Conservation (phyloP, 2,797 vertebrate genomes). For the Aldrovandia affinis region DNA sequence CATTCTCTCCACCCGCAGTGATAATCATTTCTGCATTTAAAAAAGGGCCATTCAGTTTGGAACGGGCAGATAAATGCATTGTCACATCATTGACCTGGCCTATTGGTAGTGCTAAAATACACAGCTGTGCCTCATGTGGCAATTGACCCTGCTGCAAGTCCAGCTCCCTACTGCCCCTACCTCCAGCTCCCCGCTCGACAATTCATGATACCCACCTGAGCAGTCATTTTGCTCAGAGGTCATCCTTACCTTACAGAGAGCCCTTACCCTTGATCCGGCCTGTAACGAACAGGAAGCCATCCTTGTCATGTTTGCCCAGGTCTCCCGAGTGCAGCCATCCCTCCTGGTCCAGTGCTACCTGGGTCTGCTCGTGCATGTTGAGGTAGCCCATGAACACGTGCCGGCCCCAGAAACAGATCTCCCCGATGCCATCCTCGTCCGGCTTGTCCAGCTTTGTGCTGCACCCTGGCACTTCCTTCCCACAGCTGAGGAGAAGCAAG, state of each 20-base stretch:
- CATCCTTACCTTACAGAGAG: too few relatives aligned
- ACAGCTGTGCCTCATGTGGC: neutral
- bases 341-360: conserved; percentile 68
- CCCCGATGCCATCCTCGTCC: conserved; percentile 70
- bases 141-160: neutral
- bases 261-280: conserved; percentile 78
- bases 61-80: neutral
- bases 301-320: conserved; percentile 62
- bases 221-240: neutral
- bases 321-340: conserved; percentile 83
- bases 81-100: neutral
- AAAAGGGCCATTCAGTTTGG: neutral
- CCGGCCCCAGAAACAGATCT: conserved; percentile 80
- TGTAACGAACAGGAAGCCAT: conserved; percentile 75
- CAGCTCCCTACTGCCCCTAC: neutral
- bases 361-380: conserved; percentile 70
- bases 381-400: conserved; percentile 83
- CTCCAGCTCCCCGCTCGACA: neutral
- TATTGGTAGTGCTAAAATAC: neutral
- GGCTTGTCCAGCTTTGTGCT: conserved; percentile 71
- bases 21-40: conserved; percentile 76
- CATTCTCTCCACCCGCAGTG: conserved; percentile 80
- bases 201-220: neutral
- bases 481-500: conserved; percentile 65
- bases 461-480: conserved; percentile 70